Evolutionary conservation across 2,113 vertebrate genomes (phyloP).

Genomic region (Neodon shergylaensis): DNA sequence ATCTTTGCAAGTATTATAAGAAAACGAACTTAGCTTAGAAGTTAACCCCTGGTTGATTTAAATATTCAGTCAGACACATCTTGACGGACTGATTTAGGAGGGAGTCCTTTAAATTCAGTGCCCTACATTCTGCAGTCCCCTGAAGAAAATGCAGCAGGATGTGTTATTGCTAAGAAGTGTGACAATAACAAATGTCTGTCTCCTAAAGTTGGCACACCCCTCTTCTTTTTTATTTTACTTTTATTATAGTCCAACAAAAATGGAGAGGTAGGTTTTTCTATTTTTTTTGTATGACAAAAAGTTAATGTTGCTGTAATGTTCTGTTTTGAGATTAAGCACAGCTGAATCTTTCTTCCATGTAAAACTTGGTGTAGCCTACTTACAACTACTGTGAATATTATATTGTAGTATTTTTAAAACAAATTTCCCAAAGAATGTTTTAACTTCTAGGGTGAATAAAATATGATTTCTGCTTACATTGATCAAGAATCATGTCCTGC

Average conservation of each 20-base stretch:
- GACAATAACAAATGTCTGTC: not conserved
- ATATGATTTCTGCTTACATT: not conserved
- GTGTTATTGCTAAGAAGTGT: not conserved
- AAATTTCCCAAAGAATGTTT: not conserved
- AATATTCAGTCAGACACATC: not conserved
- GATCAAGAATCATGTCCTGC: not conserved
- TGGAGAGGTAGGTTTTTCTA: not conserved
- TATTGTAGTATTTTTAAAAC: not conserved
- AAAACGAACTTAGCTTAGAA: conserved; percentile 16
- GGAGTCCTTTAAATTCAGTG: not conserved
- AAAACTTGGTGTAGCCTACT: not conserved
- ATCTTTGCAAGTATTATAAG: conserved; percentile 35
- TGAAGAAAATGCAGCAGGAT: not conserved
- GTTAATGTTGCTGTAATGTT: not conserved
- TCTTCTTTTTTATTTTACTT: not conserved
- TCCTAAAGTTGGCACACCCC: not conserved
- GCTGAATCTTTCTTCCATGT: not conserved
- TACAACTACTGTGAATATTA: not conserved
- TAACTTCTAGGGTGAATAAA: conserved; percentile 17
- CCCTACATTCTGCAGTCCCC: not conserved
- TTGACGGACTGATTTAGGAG: not conserved
- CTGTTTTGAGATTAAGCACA: not conserved
- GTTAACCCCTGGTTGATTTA: conserved; percentile 34
- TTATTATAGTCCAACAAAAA: not conserved
- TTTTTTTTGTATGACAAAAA: not conserved